Conservation (phyloP, 2,888 invertebrate genomes). For the Megamerina dolium region DNA sequence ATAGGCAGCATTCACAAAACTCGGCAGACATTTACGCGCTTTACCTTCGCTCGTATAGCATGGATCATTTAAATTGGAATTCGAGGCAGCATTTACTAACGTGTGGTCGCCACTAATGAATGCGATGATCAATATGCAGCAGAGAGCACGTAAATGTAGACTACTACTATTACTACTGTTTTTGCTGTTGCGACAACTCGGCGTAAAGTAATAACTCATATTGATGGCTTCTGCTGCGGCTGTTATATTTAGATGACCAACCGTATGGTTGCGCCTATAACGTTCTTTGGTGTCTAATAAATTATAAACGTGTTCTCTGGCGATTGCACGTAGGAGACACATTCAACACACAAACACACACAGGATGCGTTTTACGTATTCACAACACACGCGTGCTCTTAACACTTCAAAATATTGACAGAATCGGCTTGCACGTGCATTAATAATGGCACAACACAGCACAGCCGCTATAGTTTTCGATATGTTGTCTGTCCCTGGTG, state of each 20-base stretch:
- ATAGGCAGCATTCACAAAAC: constrained; percentile 98
- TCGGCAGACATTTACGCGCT: constrained; percentile 88
- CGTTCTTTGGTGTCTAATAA: no score
- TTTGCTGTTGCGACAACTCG: no score
- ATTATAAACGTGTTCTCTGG: no score
- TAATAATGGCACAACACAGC: constrained; percentile 25
- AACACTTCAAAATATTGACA: constrained; percentile 10
- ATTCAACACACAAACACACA: no score
- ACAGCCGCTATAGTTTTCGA: constrained; percentile 18
- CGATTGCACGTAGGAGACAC: no score
- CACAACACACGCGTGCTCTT: constrained; percentile 16
- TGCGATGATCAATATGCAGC: not conserved
- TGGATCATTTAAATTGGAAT: constrained; percentile 64
- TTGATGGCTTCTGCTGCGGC: not conserved
- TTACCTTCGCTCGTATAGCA: constrained; percentile 88
- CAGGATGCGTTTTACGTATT: constrained; percentile 3
- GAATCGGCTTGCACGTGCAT: constrained; percentile 26
- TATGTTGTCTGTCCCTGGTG: constrained; percentile 1
- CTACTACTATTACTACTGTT: not conserved
- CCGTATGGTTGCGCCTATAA: no score
- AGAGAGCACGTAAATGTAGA: not conserved
- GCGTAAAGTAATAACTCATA: no score
- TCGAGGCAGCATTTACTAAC: not conserved
- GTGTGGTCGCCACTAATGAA: not conserved
- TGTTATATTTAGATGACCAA: no score